Conservation (phyloP, 2,113 vertebrate genomes). For the Phylloscopus whistleri region DNA sequence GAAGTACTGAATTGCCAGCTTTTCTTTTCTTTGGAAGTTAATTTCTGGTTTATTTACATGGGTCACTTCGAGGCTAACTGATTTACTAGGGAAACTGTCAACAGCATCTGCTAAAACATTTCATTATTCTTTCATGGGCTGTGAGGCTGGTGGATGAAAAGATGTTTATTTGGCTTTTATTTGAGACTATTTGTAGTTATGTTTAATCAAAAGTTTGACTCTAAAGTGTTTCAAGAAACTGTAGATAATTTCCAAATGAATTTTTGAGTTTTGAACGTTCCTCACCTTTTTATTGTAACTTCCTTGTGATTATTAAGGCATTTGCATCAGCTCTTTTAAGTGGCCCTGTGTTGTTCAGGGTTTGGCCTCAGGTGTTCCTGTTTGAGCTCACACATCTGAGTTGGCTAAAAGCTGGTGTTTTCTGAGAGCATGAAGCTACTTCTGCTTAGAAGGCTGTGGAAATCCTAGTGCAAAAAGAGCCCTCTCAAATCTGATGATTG, state of each 20-base stretch:
- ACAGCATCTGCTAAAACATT: not conserved
- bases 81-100: not conserved
- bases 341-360: not conserved
- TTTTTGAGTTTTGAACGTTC: not conserved
- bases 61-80: not conserved
- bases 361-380: not conserved
- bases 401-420: not conserved
- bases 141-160: not conserved
- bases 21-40: not conserved
- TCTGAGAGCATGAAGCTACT: not conserved
- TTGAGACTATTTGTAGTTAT: not conserved
- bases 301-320: not conserved
- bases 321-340: not conserved
- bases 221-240: not conserved
- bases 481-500: not conserved
- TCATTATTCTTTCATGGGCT: not conserved
- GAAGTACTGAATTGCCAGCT: not conserved
- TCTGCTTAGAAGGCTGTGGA: not conserved
- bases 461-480: not conserved
- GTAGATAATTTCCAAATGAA: not conserved
- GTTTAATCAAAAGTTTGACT: not conserved
- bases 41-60: not conserved
- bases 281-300: not conserved
- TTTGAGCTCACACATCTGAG: not conserved
- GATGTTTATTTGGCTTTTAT: not conserved